Conservation (phyloP, 2,797 vertebrate species). For the Australoheros facetus region DNA sequence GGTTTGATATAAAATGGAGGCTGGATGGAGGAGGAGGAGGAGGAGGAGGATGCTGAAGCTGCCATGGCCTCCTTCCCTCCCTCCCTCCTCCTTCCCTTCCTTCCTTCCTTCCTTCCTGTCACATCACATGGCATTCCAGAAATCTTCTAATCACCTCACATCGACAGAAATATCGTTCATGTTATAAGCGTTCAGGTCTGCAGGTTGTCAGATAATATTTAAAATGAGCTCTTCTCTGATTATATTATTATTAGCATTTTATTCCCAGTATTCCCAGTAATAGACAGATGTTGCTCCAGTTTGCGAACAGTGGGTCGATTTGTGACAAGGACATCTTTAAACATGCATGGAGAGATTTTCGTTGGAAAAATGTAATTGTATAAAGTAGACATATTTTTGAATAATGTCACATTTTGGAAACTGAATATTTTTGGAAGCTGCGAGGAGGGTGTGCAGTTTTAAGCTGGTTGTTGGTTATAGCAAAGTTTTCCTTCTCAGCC, state of each 20-base stretch:
- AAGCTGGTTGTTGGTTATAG: no score
- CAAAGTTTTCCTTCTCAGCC: no score
- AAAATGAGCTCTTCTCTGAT: not conserved
- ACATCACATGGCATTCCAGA: constrained; percentile 4
- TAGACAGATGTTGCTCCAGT: not conserved
- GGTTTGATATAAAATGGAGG: constrained; percentile 68
- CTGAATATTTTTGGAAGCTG: not conserved
- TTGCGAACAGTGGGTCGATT: not conserved
- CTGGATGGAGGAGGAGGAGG: constrained; percentile 26
- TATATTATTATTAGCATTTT: not conserved
- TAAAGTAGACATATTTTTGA: not conserved
- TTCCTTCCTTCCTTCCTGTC: constrained; percentile 5
- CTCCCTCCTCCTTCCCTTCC: constrained; percentile 17
- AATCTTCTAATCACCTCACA: not conserved
- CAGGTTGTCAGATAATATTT: not conserved
- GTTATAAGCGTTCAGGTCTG: not conserved
- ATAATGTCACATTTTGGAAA: not conserved
- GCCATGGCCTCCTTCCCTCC: constrained; percentile 35
- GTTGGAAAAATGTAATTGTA: rapidly evolving
- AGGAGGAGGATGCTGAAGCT: constrained; percentile 40
- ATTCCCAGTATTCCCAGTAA: not conserved
- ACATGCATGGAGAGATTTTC: not conserved
- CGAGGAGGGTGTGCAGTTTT: not conserved
- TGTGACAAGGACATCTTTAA: rapidly evolving
- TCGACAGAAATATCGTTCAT: rapidly evolving